Evolutionary conservation across 2,113 vertebrate species (phyloP), one percentile per base, ranked within the genome.

Genomic region (Trichomycterus rosablanca): DNA sequence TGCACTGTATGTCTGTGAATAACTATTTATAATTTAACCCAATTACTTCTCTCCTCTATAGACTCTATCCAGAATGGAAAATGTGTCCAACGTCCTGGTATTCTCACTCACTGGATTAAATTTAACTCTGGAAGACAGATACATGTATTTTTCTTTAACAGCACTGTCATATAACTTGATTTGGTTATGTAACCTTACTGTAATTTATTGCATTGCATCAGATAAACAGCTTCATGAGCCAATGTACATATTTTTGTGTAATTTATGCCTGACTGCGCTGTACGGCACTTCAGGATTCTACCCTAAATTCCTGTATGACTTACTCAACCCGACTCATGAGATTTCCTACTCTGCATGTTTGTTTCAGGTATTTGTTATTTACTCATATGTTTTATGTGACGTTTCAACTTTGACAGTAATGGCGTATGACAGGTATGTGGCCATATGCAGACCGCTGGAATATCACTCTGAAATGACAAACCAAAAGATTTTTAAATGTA

Each of bases 241-340:
- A 1, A 75, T 72, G 61, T 82, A 83, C 34, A 69, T 80, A 32
- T 78, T 83, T 68, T 54, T 82, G 37, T 80, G 77, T 7, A 76
- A 78, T 45, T 59, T 82, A 5, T 78, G 74, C 51, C 65, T 83
- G 7, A 73, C 74, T 43, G 75, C 73, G 46, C 37, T 83, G 39
- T 77, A 66, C 46, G 82, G 82, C 12, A 78, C 83, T 3, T 64
- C 77, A 56, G 74, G 55, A 1, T 74, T 74, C 28, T 74, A 74
- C 61, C 68, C 73, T 19, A 71, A 68, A 45, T 66, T 74, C 20
- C 32, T 71, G 40, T 59, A 65, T 58, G 67, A 74, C 30, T 51
- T 74, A 37, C 26, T 74, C 10, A 11, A 39, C 1, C 32, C 52
- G 1, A 3, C 46, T 30, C 67, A 59, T 23, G 26, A 40, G 2